Base-by-base conservation (phyloP, 2,113 vertebrate genomes). In the Carassius auratus region DNA sequence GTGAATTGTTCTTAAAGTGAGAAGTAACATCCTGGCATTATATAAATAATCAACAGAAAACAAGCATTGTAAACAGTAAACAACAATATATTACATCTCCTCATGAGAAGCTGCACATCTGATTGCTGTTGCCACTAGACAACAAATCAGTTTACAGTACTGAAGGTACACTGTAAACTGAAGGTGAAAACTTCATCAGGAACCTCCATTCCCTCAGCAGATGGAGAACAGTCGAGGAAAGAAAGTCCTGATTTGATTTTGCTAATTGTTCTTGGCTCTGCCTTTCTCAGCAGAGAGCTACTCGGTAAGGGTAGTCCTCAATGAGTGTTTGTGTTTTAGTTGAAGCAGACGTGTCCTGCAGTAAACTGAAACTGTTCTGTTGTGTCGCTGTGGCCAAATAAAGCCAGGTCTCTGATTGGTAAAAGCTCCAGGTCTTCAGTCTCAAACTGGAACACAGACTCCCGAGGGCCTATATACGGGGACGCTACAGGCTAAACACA, bases 281-380 rank as follows among this genome's bases (percentile, higher is more conserved):
- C 45, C 15, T n/a, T 73, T 83, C 48, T 50, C 48, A 13, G 48
- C 12, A 52, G 50, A 52, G 4, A 50, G 48, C 64, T 48, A 48
- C 45, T 87, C 82, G 74, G 75, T 38, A 81, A 52, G 79, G 84
- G 36, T 42, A 71, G 74, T 55, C 48, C 69, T 64, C 55, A 59
- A 75, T 42, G 8, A 9, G 42, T 45, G 42, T 45, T 45, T 45
- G 38, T 17, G 26, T 68, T 61, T 93, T 94, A 97, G 91, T 93
- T 95, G 91, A 96, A 97, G 90, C 96, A 96, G 50, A 94, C 95
- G 0, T 94, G 94, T 69, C 96, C 96, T 0, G 96, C 76, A n/a
- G 93, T 95, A 93, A 97, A 96, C 38, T 95, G 95, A 76, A 96
- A 97, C 61, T 94, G 92, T 90, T 94, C 94, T 0, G 90, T 89